Evolutionary conservation across 2,797 vertebrate genomes (phyloP), one percentile per base, ranked within the genome.

Genomic region (Arctocebus calabarensis): DNA sequence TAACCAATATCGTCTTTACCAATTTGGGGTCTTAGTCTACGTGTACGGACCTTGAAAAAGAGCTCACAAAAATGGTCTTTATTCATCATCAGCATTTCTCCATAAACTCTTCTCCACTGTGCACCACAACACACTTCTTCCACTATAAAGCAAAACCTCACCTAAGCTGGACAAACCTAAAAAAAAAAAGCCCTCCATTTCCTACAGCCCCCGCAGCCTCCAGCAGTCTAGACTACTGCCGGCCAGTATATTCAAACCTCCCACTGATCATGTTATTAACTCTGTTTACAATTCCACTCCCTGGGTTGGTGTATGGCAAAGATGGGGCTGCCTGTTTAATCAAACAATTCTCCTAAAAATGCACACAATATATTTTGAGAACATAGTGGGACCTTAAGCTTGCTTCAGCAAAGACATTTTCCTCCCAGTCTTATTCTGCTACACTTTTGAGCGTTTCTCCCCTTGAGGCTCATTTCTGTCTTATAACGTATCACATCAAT

Each of bases 281-380:
- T 78, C 52, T 83, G 57, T 88, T 96, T 86, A 64, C 88, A 73
- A 90, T 77, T 62, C 81, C 32, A 45, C 78, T 34, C 79, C 57
- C 14, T 8, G 11, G n/a, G 43, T 84, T 75, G 86, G 32, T 52
- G 7, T 22, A 88, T 34, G 23, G 82, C 78, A 88, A 91, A 90
- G 87, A 88, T 2, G 14, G 78, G 70, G 27, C 17, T 84, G 48
- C 62, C 43, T 57, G n/a, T 62, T 94, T 90, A 91, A 93, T 89
- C n/a, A 79, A 82, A 82, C 23, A 84, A 61, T 62, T 70, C 17
- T 27, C n/a, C 34, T 91, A 66, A 89, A 88, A 91, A 86, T 82
- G 59, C 25, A 94, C 13, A 73, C 34, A 25, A 55, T 37, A 1
- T 71, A 34, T 78, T 86, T 82, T 78, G 55, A 90, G 64, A 92